phyloP scores from a whole-genome alignment of 37 sponge, comb jelly and placozoan species.

The Cladorhizidae sp. region DNA sequence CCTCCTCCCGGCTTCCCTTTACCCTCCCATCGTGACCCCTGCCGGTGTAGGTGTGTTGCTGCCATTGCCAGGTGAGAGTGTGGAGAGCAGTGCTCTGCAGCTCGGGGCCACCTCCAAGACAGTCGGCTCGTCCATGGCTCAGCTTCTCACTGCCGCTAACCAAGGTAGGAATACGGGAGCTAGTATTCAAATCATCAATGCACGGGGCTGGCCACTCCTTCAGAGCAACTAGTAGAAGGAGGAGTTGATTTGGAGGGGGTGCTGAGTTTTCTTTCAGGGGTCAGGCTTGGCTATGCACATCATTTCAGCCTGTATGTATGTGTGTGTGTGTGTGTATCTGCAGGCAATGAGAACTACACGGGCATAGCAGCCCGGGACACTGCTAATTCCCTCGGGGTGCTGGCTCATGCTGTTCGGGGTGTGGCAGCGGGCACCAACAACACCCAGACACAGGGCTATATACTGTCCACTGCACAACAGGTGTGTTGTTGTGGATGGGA shows the following conservation, averaged over 20 bases:
- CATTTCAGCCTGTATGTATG: background rate
- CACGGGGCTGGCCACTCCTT: too few relatives aligned
- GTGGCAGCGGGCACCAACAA: conserved; percentile 90
- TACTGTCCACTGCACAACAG: conserved; percentile 76
- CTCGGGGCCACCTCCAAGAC: conserved; percentile 91
- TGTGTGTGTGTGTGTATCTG: conserved; percentile 9
- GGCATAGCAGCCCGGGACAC: conserved; percentile 97
- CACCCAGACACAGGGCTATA: conserved; percentile 81
- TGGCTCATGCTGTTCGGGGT: conserved; percentile 83
- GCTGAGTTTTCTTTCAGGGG: too few relatives aligned
- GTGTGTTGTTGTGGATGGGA: too few relatives aligned
- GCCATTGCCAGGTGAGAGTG: conserved; percentile 77
- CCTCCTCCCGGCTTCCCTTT: too few relatives aligned
- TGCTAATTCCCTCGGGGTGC: conserved; percentile 86
- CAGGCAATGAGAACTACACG: conserved; percentile 97
- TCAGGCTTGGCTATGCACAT: too few relatives aligned
- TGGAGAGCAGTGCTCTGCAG: conserved; percentile 90
- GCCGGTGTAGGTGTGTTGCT: conserved; percentile 30
- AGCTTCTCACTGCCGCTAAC: conserved; percentile 95
- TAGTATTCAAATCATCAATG: too few relatives aligned
- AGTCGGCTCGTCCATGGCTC: conserved; percentile 99
- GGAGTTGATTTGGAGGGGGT: too few relatives aligned
- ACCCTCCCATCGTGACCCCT: too few relatives aligned
- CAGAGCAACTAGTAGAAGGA: too few relatives aligned
- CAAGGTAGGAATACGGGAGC: too few relatives aligned